phyloP scores from a whole-genome alignment of 2,797 vertebrate species.

The Mallotus villosus region DNA sequence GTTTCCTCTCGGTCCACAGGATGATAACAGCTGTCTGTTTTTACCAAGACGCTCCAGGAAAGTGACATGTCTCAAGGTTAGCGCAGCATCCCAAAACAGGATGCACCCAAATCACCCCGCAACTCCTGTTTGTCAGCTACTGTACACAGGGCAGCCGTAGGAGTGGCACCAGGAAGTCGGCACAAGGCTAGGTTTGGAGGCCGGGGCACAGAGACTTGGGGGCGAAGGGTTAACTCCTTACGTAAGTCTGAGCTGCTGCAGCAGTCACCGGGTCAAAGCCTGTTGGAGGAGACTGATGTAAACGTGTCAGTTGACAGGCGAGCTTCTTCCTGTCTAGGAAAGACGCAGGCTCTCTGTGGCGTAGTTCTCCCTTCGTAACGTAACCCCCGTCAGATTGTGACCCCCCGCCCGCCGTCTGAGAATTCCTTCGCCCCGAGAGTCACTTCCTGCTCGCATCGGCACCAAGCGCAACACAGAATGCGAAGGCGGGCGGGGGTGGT shows the following conservation, averaged over 20 bases:
- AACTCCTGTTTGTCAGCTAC: conserved; percentile 64
- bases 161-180: conserved; percentile 64
- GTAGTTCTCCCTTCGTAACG: conserved; percentile 40
- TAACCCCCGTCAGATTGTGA: conserved; percentile 12
- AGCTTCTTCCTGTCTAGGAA: conserved; percentile 49
- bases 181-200: conserved; percentile 39
- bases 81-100: conserved; percentile 74
- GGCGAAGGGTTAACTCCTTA: conserved; percentile 30
- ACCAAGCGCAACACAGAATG: conserved; percentile 33
- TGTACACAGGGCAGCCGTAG: conserved; percentile 53
- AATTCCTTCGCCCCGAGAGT: conserved; percentile 56
- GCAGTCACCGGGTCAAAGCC: conserved; percentile 46
- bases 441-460: conserved; percentile 70
- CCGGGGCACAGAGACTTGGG: conserved; percentile 21
- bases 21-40: conserved; percentile 70
- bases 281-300: conserved; percentile 53
- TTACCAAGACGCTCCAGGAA: conserved; percentile 64
- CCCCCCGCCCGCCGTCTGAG: conserved; percentile 44
- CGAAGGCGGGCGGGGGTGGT: conserved; percentile 36
- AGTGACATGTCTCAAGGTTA: conserved; percentile 74
- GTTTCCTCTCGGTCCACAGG: conserved; percentile 47
- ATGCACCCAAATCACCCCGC: conserved; percentile 66
- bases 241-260: conserved; percentile 38
- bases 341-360: conserved; percentile 26
- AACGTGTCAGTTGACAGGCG: conserved; percentile 64